Base-by-base conservation (phyloP, 2,888 invertebrate genomes). In the Scaptomyza reducta region DNA sequence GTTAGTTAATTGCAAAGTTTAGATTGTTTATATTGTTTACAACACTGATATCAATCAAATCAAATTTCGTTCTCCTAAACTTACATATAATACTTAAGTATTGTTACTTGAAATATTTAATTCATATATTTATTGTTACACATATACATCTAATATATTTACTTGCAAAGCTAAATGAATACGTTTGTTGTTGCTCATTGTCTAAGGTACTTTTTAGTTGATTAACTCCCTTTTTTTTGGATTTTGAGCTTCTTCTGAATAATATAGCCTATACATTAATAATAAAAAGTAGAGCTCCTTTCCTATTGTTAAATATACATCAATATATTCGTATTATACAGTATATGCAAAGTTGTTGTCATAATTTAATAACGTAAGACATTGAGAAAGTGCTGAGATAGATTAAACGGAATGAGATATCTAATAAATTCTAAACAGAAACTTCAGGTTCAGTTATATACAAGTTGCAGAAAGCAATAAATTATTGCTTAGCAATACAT, bases 161-260 rank as follows among this genome's bases (percentile, higher is more conserved):
- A 60, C 55, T 82, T 54, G 71, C 77, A 87, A 87, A 87, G 80
- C 80, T 81, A 83, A 80, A 79, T 80, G 57, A 81, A 81, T 87
- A 87, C 75, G 62, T 72, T 80, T 78, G 22, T 77, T 75, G 65
- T 67, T 74, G 55, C 60, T 64, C 70, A 63, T 45, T 59, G 38
- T 72, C 64, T 84, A 85, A 82, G 82, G 82, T 82, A 82, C 82
- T 76, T 76, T 56, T 80, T 68, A 64, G 71, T 70, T 74, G 68
- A 76, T 76, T 67, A 57, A 59, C 51, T 56, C 62, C 46, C 31
- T 58, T 55, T 60, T 62, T 53, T 47, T 42, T 56, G 33, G 74
- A 49, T 66, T 61, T 72, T 75, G 76, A 77, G 76, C 76, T 70
- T 76, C 60, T 50, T 53, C 42, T 11, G 44, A 60, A 64, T 29